Evolutionary conservation across 2,113 vertebrate species (phyloP).

Genomic region (Uria lomvia): DNA sequence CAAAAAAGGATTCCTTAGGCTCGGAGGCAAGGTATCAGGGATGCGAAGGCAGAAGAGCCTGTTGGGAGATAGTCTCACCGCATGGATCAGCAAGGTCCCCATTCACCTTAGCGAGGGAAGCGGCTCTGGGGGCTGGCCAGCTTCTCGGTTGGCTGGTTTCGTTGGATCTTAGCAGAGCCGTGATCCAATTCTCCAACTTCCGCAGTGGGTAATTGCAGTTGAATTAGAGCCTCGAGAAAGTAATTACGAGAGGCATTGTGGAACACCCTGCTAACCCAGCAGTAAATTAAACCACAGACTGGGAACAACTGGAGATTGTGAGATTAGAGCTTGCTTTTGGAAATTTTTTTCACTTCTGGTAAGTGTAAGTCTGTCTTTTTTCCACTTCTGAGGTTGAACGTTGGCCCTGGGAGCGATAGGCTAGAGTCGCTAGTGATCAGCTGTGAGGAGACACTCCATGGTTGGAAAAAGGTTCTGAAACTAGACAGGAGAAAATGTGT

Average conservation of each 20-base stretch:
- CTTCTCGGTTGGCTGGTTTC: background rate
- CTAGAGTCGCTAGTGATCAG: background rate
- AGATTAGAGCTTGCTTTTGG: slow-evolving; percentile 29
- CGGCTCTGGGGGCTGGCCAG: background rate
- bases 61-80: background rate
- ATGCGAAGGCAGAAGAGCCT: rapidly evolving
- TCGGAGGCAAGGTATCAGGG: background rate
- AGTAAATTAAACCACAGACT: slow-evolving; percentile 59
- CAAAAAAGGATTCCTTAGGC: background rate
- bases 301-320: slow-evolving; percentile 42
- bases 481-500: background rate
- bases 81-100: background rate
- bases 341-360: background rate
- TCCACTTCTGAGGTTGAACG: background rate
- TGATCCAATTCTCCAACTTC: slow-evolving; percentile 39
- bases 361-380: background rate
- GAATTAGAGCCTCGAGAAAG: slow-evolving; percentile 52
- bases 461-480: background rate
- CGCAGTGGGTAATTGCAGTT: slow-evolving; percentile 41
- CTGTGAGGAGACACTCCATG: background rate
- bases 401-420: background rate
- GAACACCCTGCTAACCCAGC: slow-evolving; percentile 61
- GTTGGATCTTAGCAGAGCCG: slow-evolving; percentile 2
- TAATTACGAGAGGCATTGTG: slow-evolving; percentile 57
- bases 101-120: background rate